Percentiles rank a stretch among this genome's conserved stretches.
Evolutionary conservation across 1,140 invertebrate species (phyloP).

Genomic region (Maconellicoccus hirsutus): DNA sequence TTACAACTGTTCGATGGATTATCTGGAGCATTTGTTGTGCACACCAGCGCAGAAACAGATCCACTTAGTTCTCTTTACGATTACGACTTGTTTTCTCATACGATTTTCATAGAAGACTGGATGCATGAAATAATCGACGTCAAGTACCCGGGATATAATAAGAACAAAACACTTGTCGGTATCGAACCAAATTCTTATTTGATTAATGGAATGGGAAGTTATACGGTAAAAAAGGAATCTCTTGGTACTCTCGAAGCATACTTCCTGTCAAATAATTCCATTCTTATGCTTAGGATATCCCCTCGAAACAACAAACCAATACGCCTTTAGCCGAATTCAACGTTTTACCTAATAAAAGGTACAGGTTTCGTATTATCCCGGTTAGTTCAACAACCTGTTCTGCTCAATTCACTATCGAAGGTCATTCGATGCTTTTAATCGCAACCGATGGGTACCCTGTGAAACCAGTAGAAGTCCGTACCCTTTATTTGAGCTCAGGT

Average conservation of each 20-base stretch:
- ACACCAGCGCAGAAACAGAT: not conserved
- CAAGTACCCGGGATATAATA: slow-evolving; percentile 23
- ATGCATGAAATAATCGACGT: slow-evolving; percentile 34
- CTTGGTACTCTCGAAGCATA: not conserved
- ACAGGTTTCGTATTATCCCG: slow-evolving; percentile 42
- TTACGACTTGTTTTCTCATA: slow-evolving; percentile 40
- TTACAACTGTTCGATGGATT: not conserved
- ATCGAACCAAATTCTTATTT: slow-evolving; percentile 39
- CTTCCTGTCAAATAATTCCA: not conserved
- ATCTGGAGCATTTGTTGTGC: not conserved
- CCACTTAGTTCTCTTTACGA: slow-evolving; percentile 35
- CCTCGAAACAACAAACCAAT: not conserved
- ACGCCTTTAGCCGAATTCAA: slow-evolving; percentile 30
- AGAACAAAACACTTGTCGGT: slow-evolving; percentile 26
- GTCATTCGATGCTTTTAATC: slow-evolving; percentile 40
- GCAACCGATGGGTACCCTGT: slow-evolving; percentile 42
- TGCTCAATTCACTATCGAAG: slow-evolving; percentile 40
- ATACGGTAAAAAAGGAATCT: slow-evolving; percentile 1
- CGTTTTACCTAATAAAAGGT: slow-evolving; percentile 33
- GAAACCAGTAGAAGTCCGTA: slow-evolving; percentile 36
- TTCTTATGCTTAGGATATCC: slow-evolving; percentile 12
- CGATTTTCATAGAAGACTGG: slow-evolving; percentile 42
- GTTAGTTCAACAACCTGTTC: slow-evolving; percentile 41
- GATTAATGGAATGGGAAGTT: slow-evolving; percentile 38
- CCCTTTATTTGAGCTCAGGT: slow-evolving; percentile 28